Evolutionary conservation across 1,140 invertebrate species (phyloP).

Genomic region (Pteromalus puparum): DNA sequence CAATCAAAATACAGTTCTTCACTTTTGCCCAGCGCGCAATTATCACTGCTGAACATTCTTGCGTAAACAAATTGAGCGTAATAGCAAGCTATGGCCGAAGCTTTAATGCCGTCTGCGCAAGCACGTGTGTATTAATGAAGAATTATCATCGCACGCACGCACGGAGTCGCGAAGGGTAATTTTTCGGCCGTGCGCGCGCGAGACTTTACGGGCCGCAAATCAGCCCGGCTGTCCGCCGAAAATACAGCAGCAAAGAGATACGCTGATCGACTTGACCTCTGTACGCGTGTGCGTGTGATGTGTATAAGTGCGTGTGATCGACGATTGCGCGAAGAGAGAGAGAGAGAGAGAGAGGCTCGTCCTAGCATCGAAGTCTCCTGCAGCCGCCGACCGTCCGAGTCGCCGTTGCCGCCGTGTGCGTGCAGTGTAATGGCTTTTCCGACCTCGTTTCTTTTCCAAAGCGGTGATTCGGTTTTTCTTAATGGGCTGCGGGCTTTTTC

Average conservation of each 20-base stretch:
- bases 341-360: constrained; percentile 42
- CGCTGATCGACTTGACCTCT: neutral
- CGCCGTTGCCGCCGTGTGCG: neutral
- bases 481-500: neutral
- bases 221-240: constrained; percentile 42
- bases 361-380: constrained; percentile 66
- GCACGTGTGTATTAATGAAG: neutral
- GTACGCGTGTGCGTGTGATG: neutral
- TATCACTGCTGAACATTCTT: neutral
- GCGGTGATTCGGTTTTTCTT: neutral
- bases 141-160: neutral
- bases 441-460: constrained; percentile 1
- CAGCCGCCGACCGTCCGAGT: constrained; percentile 37
- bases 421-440: constrained; percentile 30
- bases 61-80: neutral
- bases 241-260: constrained; percentile 21
- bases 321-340: neutral
- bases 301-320: neutral
- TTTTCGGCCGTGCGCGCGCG: constrained; percentile 28
- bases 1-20: constrained; percentile 12
- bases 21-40: constrained; percentile 4
- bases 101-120: neutral
- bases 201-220: constrained; percentile 49
- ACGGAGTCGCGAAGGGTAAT: constrained; percentile 22
- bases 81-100: neutral